Conservation (phyloP, 2,888 invertebrate genomes). For the Leptopilina myrica region DNA sequence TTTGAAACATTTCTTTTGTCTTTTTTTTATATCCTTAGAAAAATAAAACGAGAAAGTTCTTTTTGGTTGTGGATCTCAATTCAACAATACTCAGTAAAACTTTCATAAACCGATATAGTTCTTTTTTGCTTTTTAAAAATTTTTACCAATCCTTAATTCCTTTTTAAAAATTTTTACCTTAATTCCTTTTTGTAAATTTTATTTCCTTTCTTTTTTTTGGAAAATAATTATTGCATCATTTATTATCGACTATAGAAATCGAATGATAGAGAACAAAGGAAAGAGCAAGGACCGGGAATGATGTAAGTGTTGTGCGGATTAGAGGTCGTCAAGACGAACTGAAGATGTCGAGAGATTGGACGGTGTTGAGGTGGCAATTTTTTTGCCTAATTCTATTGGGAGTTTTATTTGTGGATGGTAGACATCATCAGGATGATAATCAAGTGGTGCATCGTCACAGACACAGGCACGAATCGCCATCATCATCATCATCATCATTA, state of each 20-base stretch:
- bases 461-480: constrained; percentile 66
- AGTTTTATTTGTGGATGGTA: constrained; percentile 40
- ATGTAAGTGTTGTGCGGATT: constrained; percentile 54
- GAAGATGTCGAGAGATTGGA: constrained; percentile 58
- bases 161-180: too few relatives aligned
- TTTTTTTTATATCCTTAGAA: too few relatives aligned
- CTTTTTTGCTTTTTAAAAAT: too few relatives aligned
- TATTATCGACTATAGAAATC: background rate
- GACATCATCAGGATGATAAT: constrained; percentile 57
- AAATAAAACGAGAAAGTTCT: too few relatives aligned
- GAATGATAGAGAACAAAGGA: background rate
- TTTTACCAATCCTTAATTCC: too few relatives aligned
- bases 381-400: constrained; percentile 56
- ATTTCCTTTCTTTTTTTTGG: too few relatives aligned
- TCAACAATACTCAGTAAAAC: too few relatives aligned
- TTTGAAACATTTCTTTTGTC: too few relatives aligned
- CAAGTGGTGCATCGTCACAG: constrained; percentile 67
- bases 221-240: background rate
- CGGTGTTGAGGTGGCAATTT: constrained; percentile 59
- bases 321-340: constrained; percentile 53
- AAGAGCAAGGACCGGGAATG: constrained; percentile 50
- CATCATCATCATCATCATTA: constrained; percentile 16
- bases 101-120: too few relatives aligned
- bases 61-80: too few relatives aligned
- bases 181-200: too few relatives aligned